These are phyloP conservation scores for Spinus pinus DNA, from an alignment of 2,797 vertebrate genomes.

Conservation along the genomic window DNA sequence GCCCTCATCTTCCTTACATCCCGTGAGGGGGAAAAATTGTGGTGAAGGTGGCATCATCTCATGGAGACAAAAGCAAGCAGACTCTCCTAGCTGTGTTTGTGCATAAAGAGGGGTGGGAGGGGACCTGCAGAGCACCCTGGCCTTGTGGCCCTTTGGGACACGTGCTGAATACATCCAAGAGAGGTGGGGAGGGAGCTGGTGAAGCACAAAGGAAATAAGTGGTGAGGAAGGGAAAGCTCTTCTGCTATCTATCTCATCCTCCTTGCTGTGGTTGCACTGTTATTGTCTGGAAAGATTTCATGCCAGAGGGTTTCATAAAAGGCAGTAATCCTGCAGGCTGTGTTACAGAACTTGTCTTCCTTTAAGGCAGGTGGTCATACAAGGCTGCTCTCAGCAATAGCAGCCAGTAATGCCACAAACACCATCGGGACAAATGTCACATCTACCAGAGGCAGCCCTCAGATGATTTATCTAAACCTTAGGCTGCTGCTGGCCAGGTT, in stretches of 20 bases:
- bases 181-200: background rate
- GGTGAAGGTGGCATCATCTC: background rate
- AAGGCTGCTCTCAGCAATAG: constrained; percentile 12
- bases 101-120: background rate
- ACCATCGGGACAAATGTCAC: constrained; percentile 11
- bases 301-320: constrained; percentile 19
- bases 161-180: rapidly evolving
- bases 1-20: background rate
- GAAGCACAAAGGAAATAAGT: background rate
- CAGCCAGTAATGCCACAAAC: constrained; percentile 49
- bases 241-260: background rate
- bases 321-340: constrained; percentile 4
- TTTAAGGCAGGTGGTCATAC: constrained; percentile 17
- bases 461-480: constrained; percentile 35
- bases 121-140: background rate
- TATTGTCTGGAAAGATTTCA: background rate
- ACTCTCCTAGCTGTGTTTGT: rapidly evolving
- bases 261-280: background rate
- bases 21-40: rapidly evolving
- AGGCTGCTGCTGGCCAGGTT: constrained; percentile 1
- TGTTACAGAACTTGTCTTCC: constrained; percentile 20
- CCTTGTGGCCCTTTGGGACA: background rate
- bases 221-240: background rate
- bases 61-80: background rate
- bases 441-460: constrained; percentile 37